Percentiles rank a stretch among this genome's conserved stretches.
Evolutionary conservation across 2,797 vertebrate species (phyloP).

Genomic region (Phyllotis vaccarum): DNA sequence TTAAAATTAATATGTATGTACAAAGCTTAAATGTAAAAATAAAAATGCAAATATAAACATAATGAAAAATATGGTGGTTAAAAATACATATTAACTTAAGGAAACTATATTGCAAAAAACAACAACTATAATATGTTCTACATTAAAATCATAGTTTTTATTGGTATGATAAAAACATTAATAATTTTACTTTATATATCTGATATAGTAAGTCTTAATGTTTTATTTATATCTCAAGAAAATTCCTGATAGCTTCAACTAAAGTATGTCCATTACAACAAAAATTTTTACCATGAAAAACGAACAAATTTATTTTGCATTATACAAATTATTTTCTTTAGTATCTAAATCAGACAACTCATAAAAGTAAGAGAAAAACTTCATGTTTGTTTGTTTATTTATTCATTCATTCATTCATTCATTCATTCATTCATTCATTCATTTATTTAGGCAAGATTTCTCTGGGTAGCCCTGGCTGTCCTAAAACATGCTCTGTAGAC

Average conservation of each 20-base stretch:
- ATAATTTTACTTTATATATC: conserved; percentile 5
- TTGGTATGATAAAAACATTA: conserved; percentile 41
- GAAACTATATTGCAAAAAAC: background rate
- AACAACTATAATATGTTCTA: background rate
- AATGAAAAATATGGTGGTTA: background rate
- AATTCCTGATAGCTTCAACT: background rate
- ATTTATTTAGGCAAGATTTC: no score
- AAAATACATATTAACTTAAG: conserved; percentile 38
- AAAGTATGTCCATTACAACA: background rate
- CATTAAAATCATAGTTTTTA: background rate
- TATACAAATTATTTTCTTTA: background rate
- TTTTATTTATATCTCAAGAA: background rate
- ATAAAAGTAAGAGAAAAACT: background rate
- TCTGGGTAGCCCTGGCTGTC: no score
- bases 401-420: no score
- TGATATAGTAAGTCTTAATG: background rate
- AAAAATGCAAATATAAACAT: background rate
- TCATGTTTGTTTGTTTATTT: no score
- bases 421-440: no score
- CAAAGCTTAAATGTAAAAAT: background rate
- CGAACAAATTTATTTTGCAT: background rate
- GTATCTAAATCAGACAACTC: background rate
- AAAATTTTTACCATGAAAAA: background rate
- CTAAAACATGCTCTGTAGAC: background rate
- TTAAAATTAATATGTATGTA: background rate